A percentile compares a stretch with the other conserved stretches of the same genome.
These are phyloP conservation scores for Cephus rjabovi DNA, from an alignment of 2,888 invertebrate genomes.

Conservation along the genomic window DNA sequence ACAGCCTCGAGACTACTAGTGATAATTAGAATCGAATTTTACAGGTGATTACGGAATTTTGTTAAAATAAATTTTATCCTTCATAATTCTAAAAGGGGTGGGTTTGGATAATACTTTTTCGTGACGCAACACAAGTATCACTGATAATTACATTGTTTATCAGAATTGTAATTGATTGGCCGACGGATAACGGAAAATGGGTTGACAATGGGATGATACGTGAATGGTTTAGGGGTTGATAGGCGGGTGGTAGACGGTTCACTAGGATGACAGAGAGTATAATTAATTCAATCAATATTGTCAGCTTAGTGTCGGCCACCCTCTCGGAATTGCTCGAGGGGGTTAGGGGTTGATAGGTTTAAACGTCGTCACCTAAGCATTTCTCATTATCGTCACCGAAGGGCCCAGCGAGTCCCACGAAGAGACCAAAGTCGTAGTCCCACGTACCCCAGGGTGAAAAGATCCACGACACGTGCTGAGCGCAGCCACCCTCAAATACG, in stretches of 20 bases:
- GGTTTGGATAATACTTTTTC: neutral
- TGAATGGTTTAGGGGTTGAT: neutral
- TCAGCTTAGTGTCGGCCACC: constrained; percentile 21
- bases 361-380: constrained; percentile 33
- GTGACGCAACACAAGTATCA: neutral
- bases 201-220: neutral
- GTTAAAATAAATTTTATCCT: too few species aligned
- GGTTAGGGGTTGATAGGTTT: constrained; percentile 34
- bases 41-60: too few species aligned
- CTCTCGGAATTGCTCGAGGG: constrained; percentile 10
- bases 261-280: constrained; percentile 6
- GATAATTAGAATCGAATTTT: neutral
- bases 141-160: neutral
- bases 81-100: too few species aligned
- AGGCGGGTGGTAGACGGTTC: neutral
- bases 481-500: constrained; percentile 45
- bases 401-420: constrained; percentile 18
- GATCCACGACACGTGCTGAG: constrained; percentile 15
- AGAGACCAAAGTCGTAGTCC: constrained; percentile 26
- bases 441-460: constrained; percentile 43
- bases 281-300: constrained; percentile 31
- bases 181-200: neutral
- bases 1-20: neutral
- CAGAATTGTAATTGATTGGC: neutral
- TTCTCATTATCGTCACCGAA: constrained; percentile 40